phyloP scores from a whole-genome alignment of 92 coral and sea anemone genomes.

The Montipora capitata region DNA sequence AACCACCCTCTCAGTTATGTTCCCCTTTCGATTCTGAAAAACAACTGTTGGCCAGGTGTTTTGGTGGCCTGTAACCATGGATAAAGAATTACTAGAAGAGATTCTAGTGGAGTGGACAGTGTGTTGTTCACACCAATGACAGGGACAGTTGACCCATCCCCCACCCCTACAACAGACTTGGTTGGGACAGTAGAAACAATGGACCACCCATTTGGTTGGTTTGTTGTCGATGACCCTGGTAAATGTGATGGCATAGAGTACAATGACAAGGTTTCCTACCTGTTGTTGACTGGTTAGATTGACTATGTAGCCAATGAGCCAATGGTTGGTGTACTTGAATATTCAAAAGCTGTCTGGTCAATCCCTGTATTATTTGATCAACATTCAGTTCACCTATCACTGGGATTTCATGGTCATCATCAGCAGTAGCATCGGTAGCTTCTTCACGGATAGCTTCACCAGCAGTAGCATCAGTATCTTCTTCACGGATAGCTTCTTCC shows the following conservation, averaged over 20 bases:
- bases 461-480: neutral
- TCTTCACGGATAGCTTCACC: constrained; percentile 15
- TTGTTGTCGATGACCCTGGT: neutral
- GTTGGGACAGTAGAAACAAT: neutral
- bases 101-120: neutral
- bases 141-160: neutral
- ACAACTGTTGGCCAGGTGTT: neutral
- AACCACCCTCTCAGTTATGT: constrained; percentile 14
- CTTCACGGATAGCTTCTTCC: neutral
- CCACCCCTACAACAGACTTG: neutral
- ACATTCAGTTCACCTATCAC: constrained; percentile 1
- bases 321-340: neutral
- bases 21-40: neutral
- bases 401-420: constrained; percentile 37
- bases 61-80: too few relatives aligned
- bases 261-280: neutral
- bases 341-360: neutral
- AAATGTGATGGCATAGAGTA: neutral
- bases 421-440: neutral
- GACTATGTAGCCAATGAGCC: neutral
- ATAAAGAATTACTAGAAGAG: too few relatives aligned
- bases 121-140: constrained; percentile 17
- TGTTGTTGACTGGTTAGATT: neutral
- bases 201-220: neutral
- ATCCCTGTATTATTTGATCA: constrained; percentile 10